Conservation (phyloP, 2,113 vertebrate species). For the Amphiprion ocellaris region DNA sequence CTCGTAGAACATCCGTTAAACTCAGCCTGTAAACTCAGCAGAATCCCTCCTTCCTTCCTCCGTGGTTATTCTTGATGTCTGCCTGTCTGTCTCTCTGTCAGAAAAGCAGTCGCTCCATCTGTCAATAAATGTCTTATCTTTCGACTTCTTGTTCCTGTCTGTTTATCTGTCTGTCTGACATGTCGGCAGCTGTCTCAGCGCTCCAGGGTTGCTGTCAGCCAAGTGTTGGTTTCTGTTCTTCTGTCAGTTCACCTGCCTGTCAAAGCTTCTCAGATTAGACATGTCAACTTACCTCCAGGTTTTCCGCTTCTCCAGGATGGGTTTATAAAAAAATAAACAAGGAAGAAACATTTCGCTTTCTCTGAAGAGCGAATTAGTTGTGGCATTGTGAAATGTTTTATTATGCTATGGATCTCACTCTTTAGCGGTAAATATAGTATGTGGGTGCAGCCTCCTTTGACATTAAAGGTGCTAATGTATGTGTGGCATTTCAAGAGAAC, state of each 20-base stretch:
- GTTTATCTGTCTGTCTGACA: constrained; percentile 80
- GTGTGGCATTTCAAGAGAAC: background rate
- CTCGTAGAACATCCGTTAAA: constrained; percentile 65
- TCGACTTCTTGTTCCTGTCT: constrained; percentile 73
- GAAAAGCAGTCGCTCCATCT: constrained; percentile 66
- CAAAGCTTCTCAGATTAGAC: constrained; percentile 78
- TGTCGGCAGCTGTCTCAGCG: constrained; percentile 77
- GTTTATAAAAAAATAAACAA: constrained; percentile 62
- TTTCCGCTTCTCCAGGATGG: constrained; percentile 48
- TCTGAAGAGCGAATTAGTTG: constrained; percentile 56
- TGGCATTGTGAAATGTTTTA: constrained; percentile 29
- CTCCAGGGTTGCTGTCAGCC: constrained; percentile 81
- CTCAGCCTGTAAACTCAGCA: constrained; percentile 62
- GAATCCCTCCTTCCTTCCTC: constrained; percentile 41
- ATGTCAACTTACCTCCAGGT: constrained; percentile 73
- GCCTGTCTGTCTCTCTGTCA: constrained; percentile 66
- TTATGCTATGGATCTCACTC: constrained; percentile 21
- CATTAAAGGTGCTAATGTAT: constrained; percentile 12
- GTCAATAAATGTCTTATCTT: constrained; percentile 79
- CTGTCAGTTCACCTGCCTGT: constrained; percentile 82
- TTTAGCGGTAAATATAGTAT: constrained; percentile 16
- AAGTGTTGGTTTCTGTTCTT: constrained; percentile 81
- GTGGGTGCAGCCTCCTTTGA: background rate
- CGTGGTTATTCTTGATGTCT: constrained; percentile 50
- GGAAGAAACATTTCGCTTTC: constrained; percentile 60